Conservation (phyloP, 2,888 invertebrate genomes). For the Phania funesta region DNA sequence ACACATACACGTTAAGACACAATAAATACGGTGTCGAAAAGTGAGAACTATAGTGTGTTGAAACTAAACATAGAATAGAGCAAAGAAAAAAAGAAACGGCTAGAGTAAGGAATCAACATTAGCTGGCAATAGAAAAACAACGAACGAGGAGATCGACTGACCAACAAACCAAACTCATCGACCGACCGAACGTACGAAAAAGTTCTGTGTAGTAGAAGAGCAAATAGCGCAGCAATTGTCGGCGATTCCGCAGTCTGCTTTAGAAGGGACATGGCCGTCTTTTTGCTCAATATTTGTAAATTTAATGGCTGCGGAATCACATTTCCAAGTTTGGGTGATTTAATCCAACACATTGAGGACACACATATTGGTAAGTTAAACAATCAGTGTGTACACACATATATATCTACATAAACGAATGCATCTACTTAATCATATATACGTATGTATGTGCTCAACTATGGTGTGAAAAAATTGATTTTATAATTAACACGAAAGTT, state of each 20-base stretch:
- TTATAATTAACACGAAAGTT: conserved; percentile 17
- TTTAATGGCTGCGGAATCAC: conserved; percentile 92
- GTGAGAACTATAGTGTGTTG: conserved; percentile 46
- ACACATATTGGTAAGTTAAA: conserved; percentile 88
- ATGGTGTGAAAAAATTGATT: conserved; percentile 21
- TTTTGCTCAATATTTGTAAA: conserved; percentile 94
- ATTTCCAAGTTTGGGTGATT: conserved; percentile 89
- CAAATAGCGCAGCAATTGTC: conserved; percentile 64
- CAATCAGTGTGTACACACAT: conserved; percentile 14
- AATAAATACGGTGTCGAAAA: conserved; percentile 1
- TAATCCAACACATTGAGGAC: conserved; percentile 93
- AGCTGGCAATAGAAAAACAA: conserved; percentile 44
- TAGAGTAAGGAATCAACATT: conserved; percentile 22
- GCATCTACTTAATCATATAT: no score
- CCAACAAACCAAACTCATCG: conserved; percentile 11
- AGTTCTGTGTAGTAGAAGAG: conserved; percentile 60
- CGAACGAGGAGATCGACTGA: conserved; percentile 44
- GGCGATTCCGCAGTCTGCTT: conserved; percentile 79
- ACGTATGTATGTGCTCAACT: not conserved
- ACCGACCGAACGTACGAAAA: conserved; percentile 39
- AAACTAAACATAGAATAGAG: not conserved
- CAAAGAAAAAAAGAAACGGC: conserved; percentile 41
- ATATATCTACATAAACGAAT: not conserved
- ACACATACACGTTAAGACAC: conserved; percentile 48
- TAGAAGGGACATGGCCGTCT: conserved; percentile 88